phyloP scores from a whole-genome alignment of 2,888 invertebrate species.

The Perdita meconis region DNA sequence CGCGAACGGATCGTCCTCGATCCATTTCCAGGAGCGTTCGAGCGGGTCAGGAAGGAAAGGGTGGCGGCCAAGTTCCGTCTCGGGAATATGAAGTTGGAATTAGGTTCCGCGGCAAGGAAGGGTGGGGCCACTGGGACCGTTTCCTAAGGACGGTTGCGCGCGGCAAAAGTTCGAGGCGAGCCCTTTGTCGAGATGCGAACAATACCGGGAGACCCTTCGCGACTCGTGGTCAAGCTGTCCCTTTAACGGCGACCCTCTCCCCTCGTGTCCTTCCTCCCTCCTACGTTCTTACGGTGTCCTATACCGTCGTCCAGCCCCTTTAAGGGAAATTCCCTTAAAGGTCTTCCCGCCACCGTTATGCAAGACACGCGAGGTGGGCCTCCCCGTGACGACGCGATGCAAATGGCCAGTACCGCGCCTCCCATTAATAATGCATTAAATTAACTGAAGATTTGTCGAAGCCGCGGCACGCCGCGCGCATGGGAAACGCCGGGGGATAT shows the following conservation, averaged over 20 bases:
- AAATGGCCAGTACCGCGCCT: constrained; percentile 27
- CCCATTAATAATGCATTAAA: constrained; percentile 51
- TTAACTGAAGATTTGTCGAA: constrained; percentile 39
- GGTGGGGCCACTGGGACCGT: constrained; percentile 32
- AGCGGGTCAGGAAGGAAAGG: constrained; percentile 39
- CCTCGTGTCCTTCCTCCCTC: constrained; percentile 11
- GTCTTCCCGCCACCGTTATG: constrained; percentile 51
- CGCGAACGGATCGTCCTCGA: constrained; percentile 7
- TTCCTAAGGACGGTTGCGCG: constrained; percentile 45
- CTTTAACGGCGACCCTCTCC: constrained; percentile 66
- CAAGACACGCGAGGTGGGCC: constrained; percentile 53
- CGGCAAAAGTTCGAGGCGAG: constrained; percentile 53
- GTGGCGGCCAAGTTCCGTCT: constrained; percentile 41
- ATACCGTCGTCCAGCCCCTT: constrained; percentile 51
- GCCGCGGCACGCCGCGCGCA: constrained; percentile 2
- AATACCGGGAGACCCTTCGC: constrained; percentile 61
- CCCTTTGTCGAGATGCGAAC: constrained; percentile 68
- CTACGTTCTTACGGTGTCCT: constrained; percentile 39
- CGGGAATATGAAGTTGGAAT: constrained; percentile 62
- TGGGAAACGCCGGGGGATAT: constrained; percentile 12
- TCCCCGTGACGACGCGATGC: constrained; percentile 34
- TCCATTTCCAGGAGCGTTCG: constrained; percentile 11
- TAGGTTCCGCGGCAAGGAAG: constrained; percentile 35
- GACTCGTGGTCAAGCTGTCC: constrained; percentile 75
- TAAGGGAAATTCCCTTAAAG: constrained; percentile 68